Base-by-base conservation (phyloP, 1,140 invertebrate genomes). In the Drosophila ananassae region DNA sequence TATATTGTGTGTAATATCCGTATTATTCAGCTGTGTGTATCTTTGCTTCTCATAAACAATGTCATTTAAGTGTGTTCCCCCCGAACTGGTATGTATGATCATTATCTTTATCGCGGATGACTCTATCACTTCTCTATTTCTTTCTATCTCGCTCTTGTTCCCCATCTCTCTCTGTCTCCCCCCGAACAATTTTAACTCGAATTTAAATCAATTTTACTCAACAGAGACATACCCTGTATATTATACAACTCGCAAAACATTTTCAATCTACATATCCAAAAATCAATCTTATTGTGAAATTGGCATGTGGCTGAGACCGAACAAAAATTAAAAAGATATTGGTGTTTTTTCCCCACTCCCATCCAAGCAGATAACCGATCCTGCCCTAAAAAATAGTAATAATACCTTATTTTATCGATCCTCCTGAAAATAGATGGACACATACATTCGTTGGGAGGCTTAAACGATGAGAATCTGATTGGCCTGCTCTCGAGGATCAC, bases 401-500 rank as follows among this genome's bases (percentile, higher is more conserved):
- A 37, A 12, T 10, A 52, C 24, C 13, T 28, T 41, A 59, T 56
- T 21, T 28, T 50, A 30, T 41, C 9, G 17, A 37, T 51, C 17
- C 7, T 39, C 10, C 12, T 2, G 9, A 3, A 34, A 24, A 59
- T 92, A 97, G 96, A 97, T 93, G 95, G 95, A 1, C 95, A 96
- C 77, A 94, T 96, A 60, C 96, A 97, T 84, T 95, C 95, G 0
- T 77, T 96, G n/a, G 93, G 93, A 0, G 94, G 94, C n/a, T 93
- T 94, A 2, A 94, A 94, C 28, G 96, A 97, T 76, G 95, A 96
- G 64, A 94, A 95, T 60, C 74, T 96, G 12, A 93, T 95, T 44
- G 94, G 94, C 0, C 93, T 96, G 55, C 93, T 96, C 12, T 95
- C 96, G 41, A 94, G 95, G 91, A 96, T 98, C 3, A 95, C 99